Percentiles rank a stretch among this genome's conserved stretches.
phyloP scores from a whole-genome alignment of 2,797 vertebrate species.

The Ctenosaura bakeri region DNA sequence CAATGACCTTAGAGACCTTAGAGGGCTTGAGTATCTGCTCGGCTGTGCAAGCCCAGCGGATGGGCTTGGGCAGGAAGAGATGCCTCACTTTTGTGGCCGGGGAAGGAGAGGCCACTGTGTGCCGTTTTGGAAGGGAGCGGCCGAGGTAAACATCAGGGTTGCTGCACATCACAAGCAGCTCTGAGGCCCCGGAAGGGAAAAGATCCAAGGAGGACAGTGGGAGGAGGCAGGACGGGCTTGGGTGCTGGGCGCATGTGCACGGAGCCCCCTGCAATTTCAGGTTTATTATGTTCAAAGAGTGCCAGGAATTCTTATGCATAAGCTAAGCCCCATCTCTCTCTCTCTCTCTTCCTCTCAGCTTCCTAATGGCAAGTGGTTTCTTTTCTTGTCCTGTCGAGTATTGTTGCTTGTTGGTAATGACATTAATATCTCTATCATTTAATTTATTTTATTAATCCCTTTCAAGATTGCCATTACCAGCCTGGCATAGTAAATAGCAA shows the following conservation, averaged over 20 bases:
- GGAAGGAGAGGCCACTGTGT: no score
- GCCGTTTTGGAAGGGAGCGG: no score
- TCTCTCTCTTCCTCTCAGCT: not conserved
- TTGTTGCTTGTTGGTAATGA: constrained; percentile 73
- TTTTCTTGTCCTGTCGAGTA: constrained; percentile 71
- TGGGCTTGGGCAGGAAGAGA: no score
- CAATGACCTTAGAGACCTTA: no score
- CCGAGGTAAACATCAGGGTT: no score
- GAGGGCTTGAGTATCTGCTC: no score
- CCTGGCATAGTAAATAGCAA: constrained; percentile 74
- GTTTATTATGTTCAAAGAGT: constrained; percentile 58
- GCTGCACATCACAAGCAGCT: not conserved
- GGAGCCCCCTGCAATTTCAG: constrained; percentile 49
- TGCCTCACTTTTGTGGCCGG: no score
- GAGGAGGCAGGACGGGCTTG: constrained; percentile 31
- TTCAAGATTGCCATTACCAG: constrained; percentile 71
- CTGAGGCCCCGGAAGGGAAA: not conserved
- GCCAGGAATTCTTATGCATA: constrained; percentile 56
- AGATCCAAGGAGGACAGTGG: no score
- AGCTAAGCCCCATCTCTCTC: not conserved
- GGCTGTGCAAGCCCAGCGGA: no score
- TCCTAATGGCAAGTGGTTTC: constrained; percentile 66
- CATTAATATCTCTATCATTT: constrained; percentile 78
- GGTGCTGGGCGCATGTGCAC: not conserved
- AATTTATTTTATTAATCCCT: constrained; percentile 80